Evolutionary conservation across 1,140 invertebrate species (phyloP).

Genomic region (Drosophila hydei): DNA sequence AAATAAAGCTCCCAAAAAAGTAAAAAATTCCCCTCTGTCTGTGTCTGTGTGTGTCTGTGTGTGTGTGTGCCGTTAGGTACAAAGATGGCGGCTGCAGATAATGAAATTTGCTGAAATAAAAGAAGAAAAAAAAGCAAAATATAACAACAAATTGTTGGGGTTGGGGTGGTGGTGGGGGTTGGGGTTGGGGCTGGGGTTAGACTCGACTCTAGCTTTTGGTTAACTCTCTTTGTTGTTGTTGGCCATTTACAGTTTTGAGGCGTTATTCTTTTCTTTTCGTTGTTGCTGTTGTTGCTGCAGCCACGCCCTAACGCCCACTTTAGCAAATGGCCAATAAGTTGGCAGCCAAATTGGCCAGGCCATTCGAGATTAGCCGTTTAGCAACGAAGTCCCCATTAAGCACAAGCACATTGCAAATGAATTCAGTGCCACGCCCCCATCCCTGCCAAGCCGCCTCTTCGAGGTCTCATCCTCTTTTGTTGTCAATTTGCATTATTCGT

Average conservation of each 20-base stretch:
- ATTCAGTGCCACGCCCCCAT: conserved; percentile 46
- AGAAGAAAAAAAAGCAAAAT: conserved; percentile 5
- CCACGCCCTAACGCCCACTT: conserved; percentile 51
- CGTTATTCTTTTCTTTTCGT: conserved; percentile 71
- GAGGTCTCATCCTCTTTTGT: not conserved
- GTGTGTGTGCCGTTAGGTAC: conserved; percentile 65
- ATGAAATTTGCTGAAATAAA: conserved; percentile 61
- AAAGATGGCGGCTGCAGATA: conserved; percentile 77
- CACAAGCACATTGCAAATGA: conserved; percentile 43
- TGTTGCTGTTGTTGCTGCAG: conserved; percentile 33
- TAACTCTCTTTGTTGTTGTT: conserved; percentile 38
- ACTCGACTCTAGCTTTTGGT: conserved; percentile 39
- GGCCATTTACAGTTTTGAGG: conserved; percentile 78
- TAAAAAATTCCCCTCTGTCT: conserved; percentile 8
- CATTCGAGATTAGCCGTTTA: conserved; percentile 65
- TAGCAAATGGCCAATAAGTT: conserved; percentile 56
- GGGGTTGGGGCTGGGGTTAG: not conserved
- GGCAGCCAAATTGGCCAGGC: conserved; percentile 50
- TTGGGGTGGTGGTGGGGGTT: not conserved
- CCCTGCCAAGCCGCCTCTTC: not conserved
- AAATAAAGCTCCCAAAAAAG: conserved; percentile 23
- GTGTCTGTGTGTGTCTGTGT: conserved; percentile 16
- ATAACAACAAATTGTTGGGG: conserved; percentile 1
- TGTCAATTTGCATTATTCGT: conserved; percentile 12
- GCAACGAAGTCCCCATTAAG: conserved; percentile 43